Conservation (phyloP, 2,888 invertebrate species). For the Amblyjoppa fuscipennis region DNA sequence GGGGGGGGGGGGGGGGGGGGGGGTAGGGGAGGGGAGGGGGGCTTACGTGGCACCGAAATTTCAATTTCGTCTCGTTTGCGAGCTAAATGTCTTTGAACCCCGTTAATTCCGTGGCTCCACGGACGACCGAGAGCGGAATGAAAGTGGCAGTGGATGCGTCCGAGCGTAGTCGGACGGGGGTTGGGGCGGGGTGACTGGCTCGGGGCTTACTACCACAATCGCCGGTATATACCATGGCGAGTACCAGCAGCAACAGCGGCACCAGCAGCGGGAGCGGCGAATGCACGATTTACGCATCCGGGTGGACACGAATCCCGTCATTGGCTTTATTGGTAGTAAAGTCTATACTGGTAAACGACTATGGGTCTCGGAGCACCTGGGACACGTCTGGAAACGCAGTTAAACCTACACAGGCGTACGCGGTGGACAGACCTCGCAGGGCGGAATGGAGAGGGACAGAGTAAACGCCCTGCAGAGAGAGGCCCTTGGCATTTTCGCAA, state of each 20-base stretch:
- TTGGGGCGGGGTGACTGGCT: constrained; percentile 50
- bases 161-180: constrained; percentile 54
- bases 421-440: constrained; percentile 40
- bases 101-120: constrained; percentile 64
- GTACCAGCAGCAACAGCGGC: constrained; percentile 35
- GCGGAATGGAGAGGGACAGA: constrained; percentile 26
- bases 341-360: constrained; percentile 79
- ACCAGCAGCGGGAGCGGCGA: constrained; percentile 67
- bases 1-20: not conserved
- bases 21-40: not conserved
- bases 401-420: constrained; percentile 74
- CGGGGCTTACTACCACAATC: constrained; percentile 39
- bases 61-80: constrained; percentile 60
- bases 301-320: constrained; percentile 80
- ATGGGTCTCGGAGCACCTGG: constrained; percentile 79
- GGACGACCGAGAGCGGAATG: constrained; percentile 66
- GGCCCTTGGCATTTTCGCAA: constrained; percentile 52
- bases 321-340: constrained; percentile 83
- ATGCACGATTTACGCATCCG: constrained; percentile 80
- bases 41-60: constrained; percentile 52
- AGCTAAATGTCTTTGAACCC: constrained; percentile 62
- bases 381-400: constrained; percentile 80
- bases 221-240: constrained; percentile 5
- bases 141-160: constrained; percentile 63
- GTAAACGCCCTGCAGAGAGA: constrained; percentile 1